Conservation (phyloP, 2,797 vertebrate genomes). For the Cygnus olor region DNA sequence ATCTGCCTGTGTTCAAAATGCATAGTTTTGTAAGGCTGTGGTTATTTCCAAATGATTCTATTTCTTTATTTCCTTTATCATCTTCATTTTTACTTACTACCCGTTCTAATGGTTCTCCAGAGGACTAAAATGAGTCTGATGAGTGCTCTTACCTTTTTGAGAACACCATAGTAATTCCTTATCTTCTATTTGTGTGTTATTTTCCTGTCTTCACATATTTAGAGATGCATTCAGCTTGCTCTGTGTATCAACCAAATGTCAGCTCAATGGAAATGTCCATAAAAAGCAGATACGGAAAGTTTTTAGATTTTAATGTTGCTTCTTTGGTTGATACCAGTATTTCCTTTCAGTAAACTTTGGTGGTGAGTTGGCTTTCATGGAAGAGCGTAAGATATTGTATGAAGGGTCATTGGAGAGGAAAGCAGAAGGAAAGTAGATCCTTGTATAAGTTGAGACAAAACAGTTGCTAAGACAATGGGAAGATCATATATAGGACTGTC, state of each 20-base stretch:
- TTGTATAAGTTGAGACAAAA: background rate
- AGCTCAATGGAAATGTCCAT: background rate
- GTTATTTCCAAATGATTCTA: constrained; percentile 4
- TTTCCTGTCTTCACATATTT: background rate
- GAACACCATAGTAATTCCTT: background rate
- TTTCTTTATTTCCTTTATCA: constrained; percentile 4
- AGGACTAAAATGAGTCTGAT: background rate
- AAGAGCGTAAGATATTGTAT: background rate
- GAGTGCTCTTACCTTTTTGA: background rate
- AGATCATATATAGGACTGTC: background rate
- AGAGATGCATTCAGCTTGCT: background rate
- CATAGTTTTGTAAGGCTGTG: background rate
- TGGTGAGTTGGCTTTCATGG: background rate
- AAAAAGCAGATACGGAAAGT: background rate
- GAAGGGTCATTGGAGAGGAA: background rate
- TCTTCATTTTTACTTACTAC: constrained; percentile 20
- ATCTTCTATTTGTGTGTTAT: background rate
- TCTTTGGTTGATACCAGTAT: background rate
- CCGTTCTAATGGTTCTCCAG: background rate
- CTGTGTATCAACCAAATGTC: background rate
- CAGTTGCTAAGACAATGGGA: background rate
- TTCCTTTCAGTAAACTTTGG: background rate
- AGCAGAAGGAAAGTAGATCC: background rate
- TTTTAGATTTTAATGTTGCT: background rate
- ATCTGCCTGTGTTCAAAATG: constrained; percentile 42